phyloP scores from a whole-genome alignment of 1,140 invertebrate genomes.

The Camponotus vicinus region DNA sequence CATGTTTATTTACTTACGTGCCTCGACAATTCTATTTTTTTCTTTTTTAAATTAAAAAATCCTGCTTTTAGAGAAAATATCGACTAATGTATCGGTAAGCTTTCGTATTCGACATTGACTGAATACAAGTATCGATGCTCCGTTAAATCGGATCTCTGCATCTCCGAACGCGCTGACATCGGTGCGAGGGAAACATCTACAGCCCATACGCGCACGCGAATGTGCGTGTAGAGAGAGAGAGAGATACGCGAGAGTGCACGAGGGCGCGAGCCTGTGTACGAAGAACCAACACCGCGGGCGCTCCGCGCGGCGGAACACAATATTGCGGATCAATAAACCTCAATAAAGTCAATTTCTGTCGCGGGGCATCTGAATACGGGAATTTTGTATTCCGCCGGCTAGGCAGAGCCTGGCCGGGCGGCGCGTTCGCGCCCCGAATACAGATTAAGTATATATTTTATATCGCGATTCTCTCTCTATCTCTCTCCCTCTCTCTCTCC shows the following conservation, averaged over 20 bases:
- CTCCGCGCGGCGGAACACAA: slow-evolving; percentile 78
- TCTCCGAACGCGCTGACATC: slow-evolving; percentile 15
- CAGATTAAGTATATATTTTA: slow-evolving; percentile 84
- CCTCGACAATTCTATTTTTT: too few species aligned
- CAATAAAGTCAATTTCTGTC: slow-evolving; percentile 87
- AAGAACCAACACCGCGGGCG: slow-evolving; percentile 34
- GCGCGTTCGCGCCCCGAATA: slow-evolving; percentile 83
- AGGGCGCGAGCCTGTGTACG: slow-evolving; percentile 37
- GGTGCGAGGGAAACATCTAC: not conserved
- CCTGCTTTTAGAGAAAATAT: not conserved
- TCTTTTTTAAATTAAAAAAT: not conserved
- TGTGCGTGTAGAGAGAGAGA: not conserved
- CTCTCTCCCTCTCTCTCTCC: not conserved
- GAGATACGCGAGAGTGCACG: not conserved
- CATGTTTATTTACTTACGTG: slow-evolving; percentile 12
- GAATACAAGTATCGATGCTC: slow-evolving; percentile 32
- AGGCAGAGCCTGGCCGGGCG: slow-evolving; percentile 79
- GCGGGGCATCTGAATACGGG: slow-evolving; percentile 85
- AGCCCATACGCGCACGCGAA: not conserved
- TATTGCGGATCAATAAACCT: slow-evolving; percentile 86
- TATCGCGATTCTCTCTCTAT: slow-evolving; percentile 37
- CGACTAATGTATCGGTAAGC: slow-evolving; percentile 15
- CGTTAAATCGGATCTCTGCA: slow-evolving; percentile 45
- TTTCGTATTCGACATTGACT: slow-evolving; percentile 28
- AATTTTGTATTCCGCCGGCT: slow-evolving; percentile 85